A percentile compares a stretch with the other conserved stretches of the same genome.
Conservation (phyloP, 2,888 invertebrate species). For the Eubasilissa splendida region DNA sequence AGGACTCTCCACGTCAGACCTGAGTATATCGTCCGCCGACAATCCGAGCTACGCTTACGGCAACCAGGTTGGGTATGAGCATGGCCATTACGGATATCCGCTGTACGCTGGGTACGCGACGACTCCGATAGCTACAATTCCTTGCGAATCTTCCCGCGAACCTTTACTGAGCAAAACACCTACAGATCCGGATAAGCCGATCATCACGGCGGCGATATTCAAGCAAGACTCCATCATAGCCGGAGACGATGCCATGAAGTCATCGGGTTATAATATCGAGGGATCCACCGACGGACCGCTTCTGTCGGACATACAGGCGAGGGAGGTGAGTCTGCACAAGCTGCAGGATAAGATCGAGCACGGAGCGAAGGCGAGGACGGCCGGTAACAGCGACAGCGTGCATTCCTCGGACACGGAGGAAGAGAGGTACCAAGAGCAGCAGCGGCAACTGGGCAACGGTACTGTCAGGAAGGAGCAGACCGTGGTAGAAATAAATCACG, state of each 20-base stretch:
- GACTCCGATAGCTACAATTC: slow-evolving; percentile 64
- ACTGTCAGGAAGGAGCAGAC: slow-evolving; percentile 55
- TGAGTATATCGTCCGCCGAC: slow-evolving; percentile 82
- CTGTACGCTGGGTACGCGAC: slow-evolving; percentile 73
- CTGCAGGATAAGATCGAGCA: slow-evolving; percentile 66
- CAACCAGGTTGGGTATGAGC: slow-evolving; percentile 84
- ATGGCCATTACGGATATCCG: slow-evolving; percentile 81
- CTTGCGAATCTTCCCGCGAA: slow-evolving; percentile 69
- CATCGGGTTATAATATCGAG: slow-evolving; percentile 70
- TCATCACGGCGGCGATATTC: slow-evolving; percentile 80
- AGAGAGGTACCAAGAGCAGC: slow-evolving; percentile 67
- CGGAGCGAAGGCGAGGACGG: slow-evolving; percentile 62
- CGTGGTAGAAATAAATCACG: slow-evolving; percentile 63
- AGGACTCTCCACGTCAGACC: slow-evolving; percentile 87
- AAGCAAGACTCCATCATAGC: slow-evolving; percentile 75
- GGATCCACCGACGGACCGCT: slow-evolving; percentile 71
- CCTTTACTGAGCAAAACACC: slow-evolving; percentile 70
- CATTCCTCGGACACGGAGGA: slow-evolving; percentile 65
- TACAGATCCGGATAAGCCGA: slow-evolving; percentile 75
- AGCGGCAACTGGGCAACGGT: slow-evolving; percentile 69
- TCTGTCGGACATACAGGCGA: slow-evolving; percentile 70
- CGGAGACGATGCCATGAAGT: slow-evolving; percentile 66
- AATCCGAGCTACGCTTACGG: slow-evolving; percentile 86
- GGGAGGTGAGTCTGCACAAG: slow-evolving; percentile 68
- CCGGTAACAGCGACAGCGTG: slow-evolving; percentile 65